Conservation (phyloP, 2,113 vertebrate species). For the Neolamprologus variostigma region DNA sequence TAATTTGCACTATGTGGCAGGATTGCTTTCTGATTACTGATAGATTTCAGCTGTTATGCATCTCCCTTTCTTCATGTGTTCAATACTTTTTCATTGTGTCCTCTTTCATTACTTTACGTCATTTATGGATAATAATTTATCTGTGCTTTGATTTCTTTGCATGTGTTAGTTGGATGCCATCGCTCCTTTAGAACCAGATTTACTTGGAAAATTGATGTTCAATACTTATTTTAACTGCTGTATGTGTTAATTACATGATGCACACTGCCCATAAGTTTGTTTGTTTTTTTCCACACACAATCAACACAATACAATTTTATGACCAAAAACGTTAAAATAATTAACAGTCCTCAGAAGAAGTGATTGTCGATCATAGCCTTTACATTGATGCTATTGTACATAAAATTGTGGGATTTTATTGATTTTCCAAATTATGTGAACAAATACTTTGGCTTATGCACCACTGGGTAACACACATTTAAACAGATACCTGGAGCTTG, state of each 20-base stretch:
- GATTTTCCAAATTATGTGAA: neutral
- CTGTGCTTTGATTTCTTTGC: neutral
- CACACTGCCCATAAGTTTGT: neutral
- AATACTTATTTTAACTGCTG: neutral
- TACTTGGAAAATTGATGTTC: neutral
- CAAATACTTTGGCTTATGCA: neutral
- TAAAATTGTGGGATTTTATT: neutral
- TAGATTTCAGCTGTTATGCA: neutral
- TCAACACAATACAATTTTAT: neutral
- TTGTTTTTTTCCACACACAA: neutral
- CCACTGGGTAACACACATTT: neutral
- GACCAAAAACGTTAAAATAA: neutral
- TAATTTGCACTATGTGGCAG: neutral
- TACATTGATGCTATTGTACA: neutral
- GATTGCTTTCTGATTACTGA: neutral
- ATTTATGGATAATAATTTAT: neutral
- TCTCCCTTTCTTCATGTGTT: neutral
- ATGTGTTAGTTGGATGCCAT: neutral
- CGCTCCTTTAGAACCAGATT: neutral
- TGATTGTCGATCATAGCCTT: neutral
- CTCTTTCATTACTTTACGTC: neutral
- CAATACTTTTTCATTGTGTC: neutral
- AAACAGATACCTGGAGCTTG: neutral
- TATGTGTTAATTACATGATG: neutral
- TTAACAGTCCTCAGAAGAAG: neutral